A percentile compares a stretch with the other conserved stretches of the same genome.
Evolutionary conservation across 2,797 vertebrate genomes (phyloP).

Genomic region (Poeciliopsis turneri): DNA sequence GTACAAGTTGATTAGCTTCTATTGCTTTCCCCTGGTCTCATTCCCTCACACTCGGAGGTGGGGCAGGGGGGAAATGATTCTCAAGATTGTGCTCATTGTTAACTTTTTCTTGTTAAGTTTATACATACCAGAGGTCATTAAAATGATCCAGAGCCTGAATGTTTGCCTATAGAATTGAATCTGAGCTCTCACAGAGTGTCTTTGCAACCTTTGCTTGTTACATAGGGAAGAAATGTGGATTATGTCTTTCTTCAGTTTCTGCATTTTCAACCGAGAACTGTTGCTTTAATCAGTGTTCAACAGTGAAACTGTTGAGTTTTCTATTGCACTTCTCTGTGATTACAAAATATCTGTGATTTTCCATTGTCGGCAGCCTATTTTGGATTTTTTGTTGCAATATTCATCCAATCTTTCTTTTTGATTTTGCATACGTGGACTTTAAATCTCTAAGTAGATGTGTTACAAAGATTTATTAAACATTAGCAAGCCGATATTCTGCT

Average conservation of each 20-base stretch:
- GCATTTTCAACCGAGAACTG: slow-evolving; percentile 6
- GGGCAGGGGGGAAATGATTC: slow-evolving; percentile 49
- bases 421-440: not conserved
- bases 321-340: not conserved
- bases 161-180: slow-evolving; percentile 21
- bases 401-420: not conserved
- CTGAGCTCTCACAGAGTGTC: slow-evolving; percentile 14
- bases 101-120: slow-evolving; percentile 59
- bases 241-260: not conserved
- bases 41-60: slow-evolving; percentile 39
- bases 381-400: not conserved
- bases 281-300: not conserved
- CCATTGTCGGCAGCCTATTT: not conserved
- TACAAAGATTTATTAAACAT: not conserved
- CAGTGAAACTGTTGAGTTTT: not conserved
- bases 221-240: slow-evolving; percentile 8
- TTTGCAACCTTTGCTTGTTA: slow-evolving; percentile 12
- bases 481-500: not conserved
- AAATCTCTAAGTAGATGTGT: not conserved
- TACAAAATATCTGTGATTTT: not conserved
- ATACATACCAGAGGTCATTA: slow-evolving; percentile 58
- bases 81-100: slow-evolving; percentile 44
- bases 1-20: slow-evolving; percentile 66
- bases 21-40: slow-evolving; percentile 51
- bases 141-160: slow-evolving; percentile 43